Evolutionary conservation across 2,888 invertebrate genomes (phyloP).

Genomic region (Chrysopilus asiliformis): DNA sequence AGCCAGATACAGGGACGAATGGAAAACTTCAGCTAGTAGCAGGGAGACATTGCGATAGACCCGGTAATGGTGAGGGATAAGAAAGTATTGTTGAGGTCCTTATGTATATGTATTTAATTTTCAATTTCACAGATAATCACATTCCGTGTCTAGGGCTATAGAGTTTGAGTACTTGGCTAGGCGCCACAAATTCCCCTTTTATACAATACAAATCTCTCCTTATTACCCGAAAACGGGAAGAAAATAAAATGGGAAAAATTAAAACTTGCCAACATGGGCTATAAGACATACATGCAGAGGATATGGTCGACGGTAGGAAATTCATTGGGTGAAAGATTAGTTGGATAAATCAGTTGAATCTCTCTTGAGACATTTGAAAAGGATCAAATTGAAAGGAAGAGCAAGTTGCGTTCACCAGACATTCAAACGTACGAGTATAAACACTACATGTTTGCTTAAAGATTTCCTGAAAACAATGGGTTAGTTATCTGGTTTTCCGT

Average conservation of each 20-base stretch:
- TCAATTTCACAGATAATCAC: constrained; percentile 15
- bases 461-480: constrained; percentile 13
- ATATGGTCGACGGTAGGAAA: neutral
- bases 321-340: constrained; percentile 12
- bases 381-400: neutral
- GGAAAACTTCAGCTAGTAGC: neutral
- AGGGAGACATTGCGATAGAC: too few species aligned
- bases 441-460: constrained; percentile 11
- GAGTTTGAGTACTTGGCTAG: too few species aligned
- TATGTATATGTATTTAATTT: constrained; percentile 14
- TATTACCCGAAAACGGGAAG: too few species aligned
- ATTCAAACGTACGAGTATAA: neutral
- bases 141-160: constrained; percentile 8
- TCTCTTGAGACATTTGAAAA: constrained; percentile 6
- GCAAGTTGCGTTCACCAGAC: neutral
- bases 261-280: too few species aligned
- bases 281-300: neutral
- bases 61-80: neutral
- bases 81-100: constrained; percentile 3
- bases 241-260: too few species aligned
- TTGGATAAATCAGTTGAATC: constrained; percentile 12
- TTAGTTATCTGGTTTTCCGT: constrained; percentile 3
- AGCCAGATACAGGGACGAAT: neutral
- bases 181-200: too few species aligned
- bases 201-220: constrained; percentile 6